Conservation (phyloP, 2,113 vertebrate species). For the Craseonycteris thonglongyai region DNA sequence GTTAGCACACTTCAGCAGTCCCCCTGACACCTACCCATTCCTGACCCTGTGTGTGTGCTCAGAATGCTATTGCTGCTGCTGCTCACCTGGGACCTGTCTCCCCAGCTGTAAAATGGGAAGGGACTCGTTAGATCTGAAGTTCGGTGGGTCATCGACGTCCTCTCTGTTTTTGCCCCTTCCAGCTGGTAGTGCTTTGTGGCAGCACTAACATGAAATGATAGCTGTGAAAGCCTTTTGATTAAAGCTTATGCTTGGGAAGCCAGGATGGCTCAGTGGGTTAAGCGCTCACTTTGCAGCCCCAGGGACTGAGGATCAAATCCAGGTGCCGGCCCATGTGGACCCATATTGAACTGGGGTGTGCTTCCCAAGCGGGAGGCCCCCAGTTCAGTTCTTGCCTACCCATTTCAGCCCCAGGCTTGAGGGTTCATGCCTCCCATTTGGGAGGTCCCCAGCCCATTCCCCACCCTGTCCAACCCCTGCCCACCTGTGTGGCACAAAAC, state of each 20-base stretch:
- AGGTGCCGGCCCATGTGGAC: too few species aligned
- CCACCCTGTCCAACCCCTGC: too few species aligned
- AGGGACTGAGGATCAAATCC: too few species aligned
- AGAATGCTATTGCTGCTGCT: neutral
- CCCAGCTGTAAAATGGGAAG: neutral
- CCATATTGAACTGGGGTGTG: too few species aligned
- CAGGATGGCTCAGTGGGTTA: too few species aligned
- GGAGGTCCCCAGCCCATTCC: too few species aligned
- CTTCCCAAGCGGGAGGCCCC: too few species aligned
- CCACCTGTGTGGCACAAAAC: too few species aligned
- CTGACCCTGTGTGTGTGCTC: neutral
- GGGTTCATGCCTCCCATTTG: too few species aligned
- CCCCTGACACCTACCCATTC: rapidly evolving
- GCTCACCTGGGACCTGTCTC: neutral
- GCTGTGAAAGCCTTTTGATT: neutral
- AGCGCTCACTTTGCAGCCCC: too few species aligned
- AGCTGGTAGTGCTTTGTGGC: neutral
- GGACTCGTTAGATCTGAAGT: neutral
- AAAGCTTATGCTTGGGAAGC: neutral
- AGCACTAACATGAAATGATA: neutral
- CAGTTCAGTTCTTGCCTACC: too few species aligned
- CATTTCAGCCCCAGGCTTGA: too few species aligned
- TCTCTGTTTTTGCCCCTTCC: neutral
- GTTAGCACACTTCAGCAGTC: neutral
- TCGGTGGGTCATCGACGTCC: neutral